Base-by-base conservation (phyloP, 2,113 vertebrate species). In the Myrmophylax atrothorax region DNA sequence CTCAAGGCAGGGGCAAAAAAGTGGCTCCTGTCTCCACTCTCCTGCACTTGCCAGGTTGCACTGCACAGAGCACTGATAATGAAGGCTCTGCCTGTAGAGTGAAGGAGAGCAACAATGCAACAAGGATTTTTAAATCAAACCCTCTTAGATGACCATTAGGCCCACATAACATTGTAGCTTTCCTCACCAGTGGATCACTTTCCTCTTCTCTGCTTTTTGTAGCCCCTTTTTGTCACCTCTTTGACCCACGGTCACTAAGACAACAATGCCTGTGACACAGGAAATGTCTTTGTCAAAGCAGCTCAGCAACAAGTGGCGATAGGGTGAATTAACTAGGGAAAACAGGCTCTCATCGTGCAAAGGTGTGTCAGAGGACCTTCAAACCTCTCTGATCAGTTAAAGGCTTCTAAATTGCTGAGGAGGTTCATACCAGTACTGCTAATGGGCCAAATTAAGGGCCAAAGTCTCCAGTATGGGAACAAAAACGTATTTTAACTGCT, bases 11-110 rank as follows among this genome's bases (percentile, higher is more conserved):
- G 7, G 40, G 19, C 37, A 74, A 7, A 46, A 26, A 38, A 75
- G 42, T 8, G 6, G 14, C 38, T 80, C 35, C 35, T 38, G 26
- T 74, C 16, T 44, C n/a, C 4, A 0, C 8, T 50, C 26, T 35
- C 40, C 1, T 0, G 46, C 44, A 29, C 68, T 69, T 55, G 29
- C n/a, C 38, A 80, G 33, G 44, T 46, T 1, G 1, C 1, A 3
- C 33, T 44, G 68, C 79, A 84, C 24, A 47, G 23, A 38, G 14
- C 31, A 29, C 18, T 3, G 1, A 37, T 3, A 5, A 49, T 31
- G 62, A 26, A 42, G 46, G 18, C n/a, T 55, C 24, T 1, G 3
- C 26, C n/a, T 67, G 47, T 31, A 60, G 24, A 66, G 53, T 2
- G 22, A 52, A 58, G 18, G n/a, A 56, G 1, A 46, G 6, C 28